Evolutionary conservation across 2,113 vertebrate genomes (phyloP).

Genomic region (Donacobius atricapilla): DNA sequence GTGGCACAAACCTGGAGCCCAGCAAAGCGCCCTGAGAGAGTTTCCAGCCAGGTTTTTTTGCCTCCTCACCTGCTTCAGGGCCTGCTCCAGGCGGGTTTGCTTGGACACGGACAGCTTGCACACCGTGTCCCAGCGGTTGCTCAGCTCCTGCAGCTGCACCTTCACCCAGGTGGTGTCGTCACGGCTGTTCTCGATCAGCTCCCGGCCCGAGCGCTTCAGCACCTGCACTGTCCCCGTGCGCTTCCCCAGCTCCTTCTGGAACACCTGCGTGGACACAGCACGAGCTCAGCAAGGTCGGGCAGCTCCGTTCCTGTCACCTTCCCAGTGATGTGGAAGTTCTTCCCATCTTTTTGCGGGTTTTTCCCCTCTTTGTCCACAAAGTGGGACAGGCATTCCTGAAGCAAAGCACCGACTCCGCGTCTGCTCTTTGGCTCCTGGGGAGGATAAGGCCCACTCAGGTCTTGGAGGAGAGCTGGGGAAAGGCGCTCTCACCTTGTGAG

Average conservation of each 20-base stretch:
- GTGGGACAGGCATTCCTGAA: neutral
- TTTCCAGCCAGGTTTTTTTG: rapidly evolving
- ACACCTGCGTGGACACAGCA: slow-evolving; percentile 75
- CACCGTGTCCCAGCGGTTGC: slow-evolving; percentile 95
- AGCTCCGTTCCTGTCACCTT: neutral
- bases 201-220: slow-evolving; percentile 91
- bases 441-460: neutral
- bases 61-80: slow-evolving; percentile 89
- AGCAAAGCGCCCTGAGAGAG: rapidly evolving
- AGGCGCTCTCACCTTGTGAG: slow-evolving; percentile 85
- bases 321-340: rapidly evolving
- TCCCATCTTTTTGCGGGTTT: rapidly evolving
- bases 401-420: neutral
- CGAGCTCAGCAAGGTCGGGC: rapidly evolving
- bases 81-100: slow-evolving; percentile 91
- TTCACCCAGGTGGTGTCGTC: slow-evolving; percentile 98
- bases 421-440: neutral
- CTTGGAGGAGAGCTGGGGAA: neutral
- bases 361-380: neutral
- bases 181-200: slow-evolving; percentile 90
- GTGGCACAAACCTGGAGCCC: neutral
- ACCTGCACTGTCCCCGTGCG: slow-evolving; percentile 91
- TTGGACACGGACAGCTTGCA: slow-evolving; percentile 94
- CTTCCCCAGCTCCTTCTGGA: slow-evolving; percentile 97
- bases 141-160: slow-evolving; percentile 95